Conservation (phyloP, 2,113 vertebrate species). For the Pteropus alecto region DNA sequence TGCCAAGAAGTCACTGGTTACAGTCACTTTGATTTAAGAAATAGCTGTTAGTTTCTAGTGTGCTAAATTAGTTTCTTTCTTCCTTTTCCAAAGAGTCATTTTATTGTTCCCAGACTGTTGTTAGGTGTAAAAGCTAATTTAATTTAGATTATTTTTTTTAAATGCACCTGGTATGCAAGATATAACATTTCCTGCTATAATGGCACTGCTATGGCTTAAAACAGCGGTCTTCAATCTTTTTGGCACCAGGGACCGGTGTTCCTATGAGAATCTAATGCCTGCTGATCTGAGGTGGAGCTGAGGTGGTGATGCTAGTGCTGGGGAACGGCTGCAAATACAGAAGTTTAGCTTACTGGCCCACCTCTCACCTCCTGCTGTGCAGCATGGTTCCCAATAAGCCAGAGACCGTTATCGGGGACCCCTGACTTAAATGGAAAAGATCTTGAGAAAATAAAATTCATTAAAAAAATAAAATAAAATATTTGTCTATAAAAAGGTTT, state of each 20-base stretch:
- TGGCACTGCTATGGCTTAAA: background rate
- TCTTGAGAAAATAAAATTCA: constrained; percentile 2
- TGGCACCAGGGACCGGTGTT: too few species aligned
- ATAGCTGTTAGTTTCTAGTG: constrained; percentile 31
- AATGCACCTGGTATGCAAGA: constrained; percentile 29
- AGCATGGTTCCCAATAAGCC: too few species aligned
- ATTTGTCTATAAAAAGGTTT: background rate
- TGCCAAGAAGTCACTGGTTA: background rate
- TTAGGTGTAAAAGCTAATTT: constrained; percentile 57
- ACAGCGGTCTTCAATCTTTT: too few species aligned
- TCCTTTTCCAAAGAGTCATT: constrained; percentile 22
- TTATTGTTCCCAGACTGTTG: constrained; percentile 32
- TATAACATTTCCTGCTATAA: background rate
- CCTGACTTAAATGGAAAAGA: background rate
- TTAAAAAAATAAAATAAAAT: background rate
- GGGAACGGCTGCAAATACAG: too few species aligned
- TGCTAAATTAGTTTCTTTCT: constrained; percentile 16
- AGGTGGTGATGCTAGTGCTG: too few species aligned
- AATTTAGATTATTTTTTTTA: constrained; percentile 15
- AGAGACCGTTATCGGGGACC: too few species aligned
- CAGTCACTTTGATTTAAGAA: constrained; percentile 1
- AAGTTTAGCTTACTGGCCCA: too few species aligned
- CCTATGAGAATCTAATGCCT: too few species aligned
- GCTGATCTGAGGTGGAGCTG: too few species aligned
- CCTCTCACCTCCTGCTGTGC: too few species aligned